Percentiles rank a stretch among this genome's conserved stretches.
Evolutionary conservation across 2,113 vertebrate species (phyloP).

Genomic region (Gymnorhina tibicen): DNA sequence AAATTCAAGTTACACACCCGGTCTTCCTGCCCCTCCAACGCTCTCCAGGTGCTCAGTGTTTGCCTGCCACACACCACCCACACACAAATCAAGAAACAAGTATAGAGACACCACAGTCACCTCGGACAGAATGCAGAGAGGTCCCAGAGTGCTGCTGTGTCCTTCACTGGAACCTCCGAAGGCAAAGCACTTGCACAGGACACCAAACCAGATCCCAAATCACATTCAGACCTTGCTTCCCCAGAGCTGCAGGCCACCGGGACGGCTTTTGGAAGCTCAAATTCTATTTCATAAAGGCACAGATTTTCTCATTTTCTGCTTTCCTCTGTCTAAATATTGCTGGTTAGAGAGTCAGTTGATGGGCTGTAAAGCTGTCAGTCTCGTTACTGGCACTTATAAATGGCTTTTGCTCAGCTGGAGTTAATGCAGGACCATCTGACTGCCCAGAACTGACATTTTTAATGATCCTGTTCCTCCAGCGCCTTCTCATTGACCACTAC

Average conservation of each 20-base stretch:
- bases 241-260: not conserved
- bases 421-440: not conserved
- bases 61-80: not conserved
- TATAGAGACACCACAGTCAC: not conserved
- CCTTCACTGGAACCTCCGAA: not conserved
- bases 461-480: not conserved
- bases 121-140: not conserved
- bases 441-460: conserved; percentile 31
- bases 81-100: not conserved
- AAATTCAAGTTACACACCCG: not conserved
- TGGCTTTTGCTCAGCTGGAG: conserved; percentile 26
- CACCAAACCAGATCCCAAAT: not conserved
- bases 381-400: not conserved
- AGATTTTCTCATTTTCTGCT: not conserved
- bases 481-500: not conserved
- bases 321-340: not conserved
- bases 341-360: not conserved
- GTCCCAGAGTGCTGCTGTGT: not conserved
- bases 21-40: not conserved
- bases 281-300: not conserved
- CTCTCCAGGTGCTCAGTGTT: not conserved
- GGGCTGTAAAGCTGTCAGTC: conserved; percentile 7
- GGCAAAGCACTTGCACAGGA: not conserved
- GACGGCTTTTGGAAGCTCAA: not conserved
- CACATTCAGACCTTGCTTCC: not conserved